Conservation (phyloP, 2,797 vertebrate genomes). For the Alosa sapidissima region DNA sequence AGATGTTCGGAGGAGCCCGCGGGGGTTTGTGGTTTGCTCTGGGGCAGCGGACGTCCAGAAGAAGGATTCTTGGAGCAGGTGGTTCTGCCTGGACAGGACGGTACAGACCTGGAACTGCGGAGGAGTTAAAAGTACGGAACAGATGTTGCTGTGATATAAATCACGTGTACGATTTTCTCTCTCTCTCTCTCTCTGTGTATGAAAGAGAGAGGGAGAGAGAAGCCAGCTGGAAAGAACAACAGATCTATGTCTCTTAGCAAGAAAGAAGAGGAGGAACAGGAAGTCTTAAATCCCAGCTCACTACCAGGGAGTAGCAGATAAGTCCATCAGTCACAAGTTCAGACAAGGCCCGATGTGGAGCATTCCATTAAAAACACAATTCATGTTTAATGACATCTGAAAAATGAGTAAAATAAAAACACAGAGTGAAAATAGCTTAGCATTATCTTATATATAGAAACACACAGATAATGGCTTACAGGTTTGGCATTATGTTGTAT, state of each 20-base stretch:
- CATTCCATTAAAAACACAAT: not conserved
- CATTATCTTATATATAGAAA: not conserved
- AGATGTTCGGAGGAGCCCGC: not conserved
- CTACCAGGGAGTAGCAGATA: not conserved
- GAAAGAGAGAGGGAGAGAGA: not conserved
- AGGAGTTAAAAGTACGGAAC: not conserved
- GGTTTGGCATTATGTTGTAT: not conserved
- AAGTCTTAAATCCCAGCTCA: not conserved
- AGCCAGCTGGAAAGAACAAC: not conserved
- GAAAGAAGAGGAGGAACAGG: not conserved
- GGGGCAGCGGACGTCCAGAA: not conserved
- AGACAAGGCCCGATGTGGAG: not conserved
- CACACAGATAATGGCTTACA: not conserved
- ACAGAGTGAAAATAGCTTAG: not conserved
- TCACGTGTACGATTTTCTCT: not conserved
- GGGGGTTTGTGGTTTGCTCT: not conserved
- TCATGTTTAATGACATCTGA: not conserved
- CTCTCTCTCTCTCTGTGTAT: not conserved
- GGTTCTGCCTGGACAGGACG: not conserved
- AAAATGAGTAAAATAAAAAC: not conserved
- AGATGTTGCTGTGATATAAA: conserved; percentile 22
- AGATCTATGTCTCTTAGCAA: conserved; percentile 1
- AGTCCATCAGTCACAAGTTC: not conserved
- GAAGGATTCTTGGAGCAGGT: conserved; percentile 19
- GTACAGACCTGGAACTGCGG: not conserved